These are phyloP conservation scores for Oligia strigilis DNA, from an alignment of 2,888 invertebrate genomes.

Conservation along the genomic window DNA sequence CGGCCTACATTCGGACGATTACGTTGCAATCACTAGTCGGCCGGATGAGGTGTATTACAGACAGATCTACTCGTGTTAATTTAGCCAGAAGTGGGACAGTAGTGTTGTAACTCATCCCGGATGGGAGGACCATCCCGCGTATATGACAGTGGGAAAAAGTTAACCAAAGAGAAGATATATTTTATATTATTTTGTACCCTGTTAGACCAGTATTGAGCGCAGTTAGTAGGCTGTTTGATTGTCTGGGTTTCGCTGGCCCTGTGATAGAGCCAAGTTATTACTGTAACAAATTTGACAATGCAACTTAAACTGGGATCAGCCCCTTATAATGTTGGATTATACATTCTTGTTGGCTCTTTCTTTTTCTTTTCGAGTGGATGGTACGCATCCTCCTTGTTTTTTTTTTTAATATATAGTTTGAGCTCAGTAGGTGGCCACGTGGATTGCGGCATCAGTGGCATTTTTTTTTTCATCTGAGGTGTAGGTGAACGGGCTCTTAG, in stretches of 20 bases:
- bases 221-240: not conserved
- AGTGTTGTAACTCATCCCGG: constrained; percentile 58
- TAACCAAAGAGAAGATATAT: not conserved
- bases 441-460: too few species aligned
- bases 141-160: constrained; percentile 9
- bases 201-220: not conserved
- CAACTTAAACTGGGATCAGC: not conserved
- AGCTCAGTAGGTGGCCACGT: too few species aligned
- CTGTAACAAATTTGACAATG: not conserved
- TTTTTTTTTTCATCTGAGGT: not conserved
- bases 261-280: not conserved
- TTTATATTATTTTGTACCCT: not conserved
- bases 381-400: too few species aligned
- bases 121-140: not conserved
- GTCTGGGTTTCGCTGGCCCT: not conserved
- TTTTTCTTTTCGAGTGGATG: too few species aligned
- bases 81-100: constrained; percentile 75
- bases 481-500: not conserved
- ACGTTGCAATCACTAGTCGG: constrained; percentile 49
- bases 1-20: constrained; percentile 58
- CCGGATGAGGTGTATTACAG: constrained; percentile 76
- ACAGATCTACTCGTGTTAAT: constrained; percentile 72
- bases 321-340: not conserved
- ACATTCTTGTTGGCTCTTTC: not conserved
- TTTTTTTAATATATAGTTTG: too few species aligned